phyloP scores from a whole-genome alignment of 2,888 invertebrate genomes.

The Alcis repandata region DNA sequence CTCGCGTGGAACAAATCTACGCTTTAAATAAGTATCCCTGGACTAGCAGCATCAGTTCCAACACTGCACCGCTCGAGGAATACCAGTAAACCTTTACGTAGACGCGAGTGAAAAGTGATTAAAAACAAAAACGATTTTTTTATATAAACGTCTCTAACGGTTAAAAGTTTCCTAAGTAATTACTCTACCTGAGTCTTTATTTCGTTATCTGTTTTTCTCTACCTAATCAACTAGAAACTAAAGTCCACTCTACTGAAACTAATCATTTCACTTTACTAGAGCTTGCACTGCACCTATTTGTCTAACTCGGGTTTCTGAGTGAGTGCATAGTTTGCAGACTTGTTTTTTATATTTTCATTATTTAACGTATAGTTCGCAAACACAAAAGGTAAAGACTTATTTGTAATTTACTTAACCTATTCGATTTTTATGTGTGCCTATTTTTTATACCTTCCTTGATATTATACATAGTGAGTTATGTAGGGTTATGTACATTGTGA shows the following conservation, averaged over 20 bases:
- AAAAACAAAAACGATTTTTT: neutral
- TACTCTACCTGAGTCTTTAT: neutral
- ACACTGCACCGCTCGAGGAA: conserved; percentile 51
- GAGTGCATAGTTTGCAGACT: too few species aligned
- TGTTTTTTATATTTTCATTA: too few species aligned
- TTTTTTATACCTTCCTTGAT: too few species aligned
- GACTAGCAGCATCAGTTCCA: conserved; percentile 69
- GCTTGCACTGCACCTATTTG: neutral
- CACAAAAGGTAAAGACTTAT: too few species aligned
- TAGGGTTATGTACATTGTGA: too few species aligned
- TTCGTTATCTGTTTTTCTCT: too few species aligned
- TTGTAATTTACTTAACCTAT: too few species aligned
- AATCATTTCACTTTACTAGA: neutral
- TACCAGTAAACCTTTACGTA: conserved; percentile 44
- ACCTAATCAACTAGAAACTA: neutral
- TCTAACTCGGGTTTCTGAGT: neutral
- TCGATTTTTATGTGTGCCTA: too few species aligned
- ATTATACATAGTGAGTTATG: too few species aligned
- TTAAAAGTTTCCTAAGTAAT: neutral
- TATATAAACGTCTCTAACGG: neutral
- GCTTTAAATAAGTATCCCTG: conserved; percentile 78
- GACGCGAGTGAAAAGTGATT: conserved; percentile 50
- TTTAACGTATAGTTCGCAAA: too few species aligned
- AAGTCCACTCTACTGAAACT: neutral
- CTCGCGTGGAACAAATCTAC: conserved; percentile 73